Evolutionary conservation across 1,140 invertebrate genomes (phyloP).

Genomic region (Dendroctonus ponderosae): DNA sequence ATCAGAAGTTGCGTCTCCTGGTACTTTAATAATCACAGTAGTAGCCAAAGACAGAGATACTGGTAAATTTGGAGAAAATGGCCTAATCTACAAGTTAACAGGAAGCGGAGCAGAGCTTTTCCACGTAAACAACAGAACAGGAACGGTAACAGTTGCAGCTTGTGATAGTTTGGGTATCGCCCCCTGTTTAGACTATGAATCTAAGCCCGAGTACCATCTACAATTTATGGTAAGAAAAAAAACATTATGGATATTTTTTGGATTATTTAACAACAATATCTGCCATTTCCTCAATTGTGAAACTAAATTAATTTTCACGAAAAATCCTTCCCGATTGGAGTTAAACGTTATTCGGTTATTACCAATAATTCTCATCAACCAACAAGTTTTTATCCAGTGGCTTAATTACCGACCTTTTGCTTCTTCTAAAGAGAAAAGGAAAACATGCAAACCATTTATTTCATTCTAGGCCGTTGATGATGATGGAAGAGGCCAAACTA

Average conservation of each 20-base stretch:
- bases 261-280: too few relatives aligned
- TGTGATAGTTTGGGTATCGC: constrained; percentile 65
- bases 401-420: too few relatives aligned
- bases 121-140: constrained; percentile 73
- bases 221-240: constrained; percentile 70
- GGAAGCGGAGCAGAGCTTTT: constrained; percentile 84
- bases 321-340: too few relatives aligned
- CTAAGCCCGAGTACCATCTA: constrained; percentile 77
- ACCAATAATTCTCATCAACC: too few relatives aligned
- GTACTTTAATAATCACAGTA: constrained; percentile 70
- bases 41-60: constrained; percentile 82
- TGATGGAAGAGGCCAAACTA: constrained; percentile 72
- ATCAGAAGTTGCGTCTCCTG: constrained; percentile 70
- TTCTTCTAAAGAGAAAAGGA: too few relatives aligned
- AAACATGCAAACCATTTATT: too few relatives aligned
- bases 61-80: constrained; percentile 67
- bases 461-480: constrained; percentile 75
- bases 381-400: too few relatives aligned
- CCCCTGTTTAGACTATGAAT: constrained; percentile 85
- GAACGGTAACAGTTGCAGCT: constrained; percentile 75
- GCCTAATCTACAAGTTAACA: constrained; percentile 81
- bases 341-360: too few relatives aligned
- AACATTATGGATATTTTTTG: too few relatives aligned
- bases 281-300: too few relatives aligned
- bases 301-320: too few relatives aligned